Evolutionary conservation across 2,888 invertebrate species (phyloP).

Genomic region (Dynastes maya): DNA sequence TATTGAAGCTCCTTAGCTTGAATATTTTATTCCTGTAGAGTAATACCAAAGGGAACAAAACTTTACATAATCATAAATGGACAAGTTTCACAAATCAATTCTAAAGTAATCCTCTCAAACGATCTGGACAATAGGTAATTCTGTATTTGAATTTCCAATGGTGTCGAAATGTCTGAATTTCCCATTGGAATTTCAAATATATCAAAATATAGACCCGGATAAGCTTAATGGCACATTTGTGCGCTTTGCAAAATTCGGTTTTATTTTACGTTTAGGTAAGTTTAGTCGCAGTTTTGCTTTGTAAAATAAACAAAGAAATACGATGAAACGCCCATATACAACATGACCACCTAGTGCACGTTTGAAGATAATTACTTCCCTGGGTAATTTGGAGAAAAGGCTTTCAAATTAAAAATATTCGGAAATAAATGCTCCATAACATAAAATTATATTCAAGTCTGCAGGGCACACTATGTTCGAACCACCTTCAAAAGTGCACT

Average conservation of each 20-base stretch:
- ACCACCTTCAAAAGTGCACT: no score
- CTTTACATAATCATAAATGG: background rate
- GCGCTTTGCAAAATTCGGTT: background rate
- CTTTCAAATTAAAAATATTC: no score
- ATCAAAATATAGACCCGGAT: background rate
- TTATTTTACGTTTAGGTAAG: background rate
- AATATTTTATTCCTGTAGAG: no score
- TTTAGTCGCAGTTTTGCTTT: background rate
- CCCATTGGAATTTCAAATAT: conserved; percentile 29
- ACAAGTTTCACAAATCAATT: conserved; percentile 4
- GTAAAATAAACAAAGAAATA: no score
- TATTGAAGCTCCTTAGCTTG: no score
- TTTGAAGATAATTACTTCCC: no score
- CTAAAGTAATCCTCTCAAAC: conserved; percentile 57
- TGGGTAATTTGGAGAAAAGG: no score
- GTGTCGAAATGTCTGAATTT: conserved; percentile 31
- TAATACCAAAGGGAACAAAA: background rate
- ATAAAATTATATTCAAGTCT: no score
- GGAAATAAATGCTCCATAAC: no score
- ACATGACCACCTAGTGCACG: no score
- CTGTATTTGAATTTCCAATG: conserved; percentile 59
- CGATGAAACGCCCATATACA: no score
- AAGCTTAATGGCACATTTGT: conserved; percentile 4
- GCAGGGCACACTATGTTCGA: no score
- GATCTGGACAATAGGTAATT: conserved; percentile 57